Percentiles rank a stretch among this genome's conserved stretches.
These are phyloP conservation scores for Scaptomyza flava DNA, from an alignment of 2,888 invertebrate genomes.

Conservation along the genomic window DNA sequence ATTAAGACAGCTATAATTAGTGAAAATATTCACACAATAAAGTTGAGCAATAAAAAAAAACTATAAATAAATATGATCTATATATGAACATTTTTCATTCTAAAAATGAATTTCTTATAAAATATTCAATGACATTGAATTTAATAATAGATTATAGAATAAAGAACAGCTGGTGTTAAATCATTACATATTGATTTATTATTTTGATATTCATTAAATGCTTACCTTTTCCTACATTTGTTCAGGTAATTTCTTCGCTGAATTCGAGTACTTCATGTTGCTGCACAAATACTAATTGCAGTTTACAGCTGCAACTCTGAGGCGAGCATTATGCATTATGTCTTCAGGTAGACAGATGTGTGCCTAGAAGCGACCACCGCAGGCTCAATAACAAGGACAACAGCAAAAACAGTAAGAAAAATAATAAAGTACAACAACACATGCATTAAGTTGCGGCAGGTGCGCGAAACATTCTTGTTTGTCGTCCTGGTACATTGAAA, in stretches of 20 bases:
- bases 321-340: slow-evolving; percentile 18
- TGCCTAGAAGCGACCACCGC: slow-evolving; percentile 39
- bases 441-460: slow-evolving; percentile 57
- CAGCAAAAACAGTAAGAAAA: slow-evolving; percentile 5
- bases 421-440: slow-evolving; percentile 8
- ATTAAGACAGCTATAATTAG: slow-evolving; percentile 18
- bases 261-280: slow-evolving; percentile 8
- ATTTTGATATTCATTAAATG: too few relatives aligned
- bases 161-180: neutral
- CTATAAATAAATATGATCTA: slow-evolving; percentile 19
- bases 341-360: slow-evolving; percentile 54
- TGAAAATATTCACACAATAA: slow-evolving; percentile 1
- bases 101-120: neutral
- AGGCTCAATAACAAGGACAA: slow-evolving; percentile 17
- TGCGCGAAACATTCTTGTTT: slow-evolving; percentile 68
- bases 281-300: slow-evolving; percentile 48
- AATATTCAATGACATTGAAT: slow-evolving; percentile 17
- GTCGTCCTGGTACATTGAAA: slow-evolving; percentile 51
- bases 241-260: too few relatives aligned
- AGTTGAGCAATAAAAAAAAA: slow-evolving; percentile 9
- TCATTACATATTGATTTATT: too few relatives aligned
- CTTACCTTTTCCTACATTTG: too few relatives aligned
- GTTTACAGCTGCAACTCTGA: slow-evolving; percentile 42
- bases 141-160: slow-evolving; percentile 1
- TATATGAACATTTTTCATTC: neutral